Conservation (phyloP, 2,797 vertebrate genomes). For the Eulemur coronatus region DNA sequence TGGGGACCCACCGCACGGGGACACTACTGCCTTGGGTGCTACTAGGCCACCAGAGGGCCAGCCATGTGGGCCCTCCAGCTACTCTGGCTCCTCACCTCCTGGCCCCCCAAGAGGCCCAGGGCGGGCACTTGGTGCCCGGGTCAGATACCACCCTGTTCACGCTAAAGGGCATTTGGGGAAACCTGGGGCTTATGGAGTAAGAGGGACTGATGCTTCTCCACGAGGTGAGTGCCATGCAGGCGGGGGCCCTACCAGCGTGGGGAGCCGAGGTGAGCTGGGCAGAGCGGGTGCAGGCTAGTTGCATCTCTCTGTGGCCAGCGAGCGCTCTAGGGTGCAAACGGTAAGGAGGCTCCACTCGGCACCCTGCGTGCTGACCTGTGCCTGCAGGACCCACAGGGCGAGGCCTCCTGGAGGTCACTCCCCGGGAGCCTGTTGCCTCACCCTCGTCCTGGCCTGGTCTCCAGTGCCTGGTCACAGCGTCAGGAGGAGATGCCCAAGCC, state of each 20-base stretch:
- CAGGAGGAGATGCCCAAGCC: not conserved
- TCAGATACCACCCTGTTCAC: not conserved
- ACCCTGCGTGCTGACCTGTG: rapidly evolving
- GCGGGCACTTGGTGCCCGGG: not conserved
- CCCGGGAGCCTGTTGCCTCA: not conserved
- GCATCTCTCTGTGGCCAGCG: not conserved
- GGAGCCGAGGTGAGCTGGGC: not conserved
- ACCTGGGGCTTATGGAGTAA: not conserved
- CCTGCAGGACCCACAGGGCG: not conserved
- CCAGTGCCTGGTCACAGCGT: not conserved
- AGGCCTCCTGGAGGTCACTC: not conserved
- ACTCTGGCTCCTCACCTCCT: not conserved
- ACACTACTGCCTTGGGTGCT: not conserved
- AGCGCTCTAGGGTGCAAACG: not conserved
- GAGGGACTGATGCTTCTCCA: not conserved
- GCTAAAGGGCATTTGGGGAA: not conserved
- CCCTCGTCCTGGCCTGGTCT: not conserved
- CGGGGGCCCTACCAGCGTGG: too few relatives aligned
- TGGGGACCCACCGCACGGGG: not conserved
- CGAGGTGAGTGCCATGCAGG: not conserved
- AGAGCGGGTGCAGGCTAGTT: not conserved
- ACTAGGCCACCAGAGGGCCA: not conserved
- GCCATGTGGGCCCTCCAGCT: not conserved
- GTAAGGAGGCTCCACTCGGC: not conserved
- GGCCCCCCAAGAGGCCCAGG: not conserved